Evolutionary conservation across 30 jellyfish, hydroid and myxozoan genomes (phyloP), one percentile per base, ranked within the genome.

Genomic region (Aurelia sp.): DNA sequence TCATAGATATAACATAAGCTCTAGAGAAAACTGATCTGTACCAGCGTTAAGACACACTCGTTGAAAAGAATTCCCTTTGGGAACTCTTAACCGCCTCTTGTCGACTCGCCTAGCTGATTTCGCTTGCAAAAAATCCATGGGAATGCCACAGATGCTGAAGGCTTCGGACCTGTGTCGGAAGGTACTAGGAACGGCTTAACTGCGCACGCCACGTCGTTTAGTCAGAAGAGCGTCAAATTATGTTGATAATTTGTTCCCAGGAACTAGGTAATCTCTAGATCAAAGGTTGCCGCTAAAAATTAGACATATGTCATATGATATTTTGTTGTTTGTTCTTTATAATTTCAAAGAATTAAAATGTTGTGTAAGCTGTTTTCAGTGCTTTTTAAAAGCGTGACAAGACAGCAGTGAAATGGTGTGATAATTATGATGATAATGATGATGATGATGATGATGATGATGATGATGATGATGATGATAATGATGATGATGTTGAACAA

Each of bases 241-340:
- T 69, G 57, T 55, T 69, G 79, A 69, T 69, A 27, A 50, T 40
- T 69, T 40, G 62, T 74, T 62, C 79, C 66, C 79, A 78, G 37
- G 51, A 47, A 59, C 30, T 73, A 37, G 79, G 63, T 78, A 78
- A 78, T 78, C 89, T 19, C 62, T 63, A 62, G 66, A 61, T 78
- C 89, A 78, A 78, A 78, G 89, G 79, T 63, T 35, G 69, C 89
- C 89, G 89, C 89, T 59, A 78, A 78, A 35, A 18, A 59, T 59
- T 44, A 44, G 55, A 44, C 55, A 44, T 44, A 44, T 44, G 55
- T 44, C 55, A 10, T 44, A 44, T 9, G 1, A 5, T 44, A 44
- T 44, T 44, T 44, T 44, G 13, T 44, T 44, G 15, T 44, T 44
- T 44, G 55, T 44, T 44, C 55, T 44, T 6, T 44, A 44, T 7